Evolutionary conservation across 2,113 vertebrate species (phyloP).

Genomic region (Sminthopsis crassicaudata): DNA sequence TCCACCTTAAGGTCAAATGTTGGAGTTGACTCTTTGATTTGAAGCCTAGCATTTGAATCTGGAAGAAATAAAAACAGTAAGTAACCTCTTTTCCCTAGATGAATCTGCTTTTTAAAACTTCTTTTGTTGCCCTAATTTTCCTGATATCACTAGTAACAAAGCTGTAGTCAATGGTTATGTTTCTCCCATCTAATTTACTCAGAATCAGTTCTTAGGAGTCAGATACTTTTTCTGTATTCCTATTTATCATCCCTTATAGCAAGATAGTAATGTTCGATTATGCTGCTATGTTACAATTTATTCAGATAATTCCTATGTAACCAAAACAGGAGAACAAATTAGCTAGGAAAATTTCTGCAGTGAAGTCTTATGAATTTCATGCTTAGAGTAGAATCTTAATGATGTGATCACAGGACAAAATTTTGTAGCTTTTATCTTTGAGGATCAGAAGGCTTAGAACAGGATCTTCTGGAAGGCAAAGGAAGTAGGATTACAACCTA

Average conservation of each 20-base stretch:
- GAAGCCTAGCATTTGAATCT: background rate
- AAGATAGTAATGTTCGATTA: background rate
- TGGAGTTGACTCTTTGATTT: background rate
- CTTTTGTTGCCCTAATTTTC: background rate
- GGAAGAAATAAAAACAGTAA: background rate
- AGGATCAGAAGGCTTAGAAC: too few species aligned
- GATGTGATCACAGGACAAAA: background rate
- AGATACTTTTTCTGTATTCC: background rate
- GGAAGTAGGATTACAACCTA: too few species aligned
- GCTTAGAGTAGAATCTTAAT: background rate
- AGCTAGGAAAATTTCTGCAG: background rate
- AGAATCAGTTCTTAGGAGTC: background rate
- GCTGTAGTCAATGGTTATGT: background rate
- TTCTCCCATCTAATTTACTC: background rate
- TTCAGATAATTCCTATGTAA: background rate
- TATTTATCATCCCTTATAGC: background rate
- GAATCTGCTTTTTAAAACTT: background rate
- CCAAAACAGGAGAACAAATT: background rate
- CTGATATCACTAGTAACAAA: background rate
- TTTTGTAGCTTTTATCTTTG: too few species aligned
- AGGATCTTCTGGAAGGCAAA: too few species aligned
- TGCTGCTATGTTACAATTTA: background rate
- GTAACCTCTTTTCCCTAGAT: background rate
- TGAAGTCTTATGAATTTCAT: background rate
- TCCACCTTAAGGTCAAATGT: background rate